phyloP scores from a whole-genome alignment of 2,113 vertebrate species.

The Sula dactylatra region DNA sequence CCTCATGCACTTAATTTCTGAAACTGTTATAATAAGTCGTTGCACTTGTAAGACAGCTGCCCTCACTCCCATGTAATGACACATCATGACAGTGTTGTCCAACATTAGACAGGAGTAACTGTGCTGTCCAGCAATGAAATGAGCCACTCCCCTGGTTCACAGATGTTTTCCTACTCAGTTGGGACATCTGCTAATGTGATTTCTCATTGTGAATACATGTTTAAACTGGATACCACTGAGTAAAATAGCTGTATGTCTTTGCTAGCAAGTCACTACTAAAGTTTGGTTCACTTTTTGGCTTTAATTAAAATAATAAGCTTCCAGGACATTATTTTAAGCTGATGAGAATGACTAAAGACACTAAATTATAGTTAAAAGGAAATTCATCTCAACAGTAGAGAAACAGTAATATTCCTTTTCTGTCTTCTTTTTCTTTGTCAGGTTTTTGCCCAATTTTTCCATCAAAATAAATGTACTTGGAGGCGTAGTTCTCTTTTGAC shows the following conservation, averaged over 20 bases:
- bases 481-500: not conserved
- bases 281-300: not conserved
- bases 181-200: not conserved
- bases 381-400: not conserved
- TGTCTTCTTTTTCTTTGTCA: not conserved
- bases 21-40: not conserved
- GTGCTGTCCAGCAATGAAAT: not conserved
- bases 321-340: not conserved
- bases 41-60: not conserved
- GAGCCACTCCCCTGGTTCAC: not conserved
- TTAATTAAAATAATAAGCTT: not conserved
- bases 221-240: not conserved
- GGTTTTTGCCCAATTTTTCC: not conserved
- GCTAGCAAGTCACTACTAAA: not conserved
- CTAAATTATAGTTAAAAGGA: not conserved
- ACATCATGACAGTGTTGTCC: not conserved
- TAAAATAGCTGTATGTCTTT: not conserved
- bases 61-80: not conserved
- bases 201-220: fast-evolving
- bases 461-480: not conserved
- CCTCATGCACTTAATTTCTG: not conserved
- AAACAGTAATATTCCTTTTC: not conserved
- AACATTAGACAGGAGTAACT: not conserved
- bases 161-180: not conserved
- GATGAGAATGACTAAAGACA: not conserved